Percentiles rank a stretch among this genome's conserved stretches.
phyloP scores from a whole-genome alignment of 2,113 vertebrate genomes.

The Gobio gobio region DNA sequence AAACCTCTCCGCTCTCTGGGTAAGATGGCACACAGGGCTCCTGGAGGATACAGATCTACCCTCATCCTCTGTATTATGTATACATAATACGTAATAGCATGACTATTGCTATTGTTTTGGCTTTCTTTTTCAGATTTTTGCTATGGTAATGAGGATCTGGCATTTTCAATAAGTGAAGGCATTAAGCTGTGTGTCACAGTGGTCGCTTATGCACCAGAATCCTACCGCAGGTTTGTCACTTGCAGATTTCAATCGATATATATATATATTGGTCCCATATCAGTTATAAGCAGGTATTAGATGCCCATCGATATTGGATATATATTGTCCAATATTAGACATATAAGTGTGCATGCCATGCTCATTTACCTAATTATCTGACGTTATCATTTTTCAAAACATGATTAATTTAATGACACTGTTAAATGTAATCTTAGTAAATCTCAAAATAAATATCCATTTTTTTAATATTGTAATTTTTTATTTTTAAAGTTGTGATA shows the following conservation, averaged over 20 bases:
- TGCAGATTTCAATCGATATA: background rate
- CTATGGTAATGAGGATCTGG: slow-evolving; percentile 95
- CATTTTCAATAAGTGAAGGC: slow-evolving; percentile 95
- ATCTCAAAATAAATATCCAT: background rate
- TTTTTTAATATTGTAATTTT: background rate
- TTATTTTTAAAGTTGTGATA: no score
- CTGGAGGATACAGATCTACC: background rate
- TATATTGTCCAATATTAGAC: background rate
- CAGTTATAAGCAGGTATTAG: background rate
- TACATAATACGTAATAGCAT: no score
- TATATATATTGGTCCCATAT: background rate
- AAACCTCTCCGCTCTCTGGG: slow-evolving; percentile 95
- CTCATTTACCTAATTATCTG: background rate
- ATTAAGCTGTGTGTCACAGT: slow-evolving; percentile 98
- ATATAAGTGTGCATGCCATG: background rate
- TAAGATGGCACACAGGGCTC: slow-evolving; percentile 65
- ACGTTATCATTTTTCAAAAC: no score
- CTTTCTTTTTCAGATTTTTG: slow-evolving; percentile 86
- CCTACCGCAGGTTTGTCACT: slow-evolving; percentile 87
- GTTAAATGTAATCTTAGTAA: background rate
- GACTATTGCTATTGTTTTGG: background rate
- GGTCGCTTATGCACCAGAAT: slow-evolving; percentile 95
- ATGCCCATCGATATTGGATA: background rate
- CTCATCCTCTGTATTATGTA: background rate
- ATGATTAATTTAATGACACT: background rate